phyloP scores from a whole-genome alignment of 2,113 vertebrate species.

The Stercorarius parasiticus region DNA sequence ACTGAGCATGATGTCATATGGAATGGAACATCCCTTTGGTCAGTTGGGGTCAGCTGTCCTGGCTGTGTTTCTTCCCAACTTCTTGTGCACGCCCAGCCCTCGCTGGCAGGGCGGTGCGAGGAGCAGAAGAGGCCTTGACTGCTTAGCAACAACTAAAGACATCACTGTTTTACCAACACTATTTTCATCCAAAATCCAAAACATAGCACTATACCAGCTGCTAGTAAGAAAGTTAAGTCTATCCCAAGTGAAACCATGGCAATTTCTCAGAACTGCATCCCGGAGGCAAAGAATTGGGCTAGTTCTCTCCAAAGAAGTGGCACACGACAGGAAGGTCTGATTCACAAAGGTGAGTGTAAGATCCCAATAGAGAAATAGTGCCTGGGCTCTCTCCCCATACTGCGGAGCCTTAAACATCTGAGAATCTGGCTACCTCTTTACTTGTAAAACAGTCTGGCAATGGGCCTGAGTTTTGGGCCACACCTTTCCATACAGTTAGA shows the following conservation, averaged over 20 bases:
- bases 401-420: not conserved
- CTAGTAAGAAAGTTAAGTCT: not conserved
- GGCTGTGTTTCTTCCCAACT: not conserved
- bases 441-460: not conserved
- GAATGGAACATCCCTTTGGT: not conserved
- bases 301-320: not conserved
- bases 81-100: not conserved
- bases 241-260: not conserved
- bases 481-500: not conserved
- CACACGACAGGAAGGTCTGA: not conserved
- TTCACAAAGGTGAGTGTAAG: not conserved
- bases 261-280: not conserved
- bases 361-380: not conserved
- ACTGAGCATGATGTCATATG: not conserved
- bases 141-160: not conserved
- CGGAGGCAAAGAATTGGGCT: not conserved
- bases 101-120: not conserved
- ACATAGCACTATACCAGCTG: not conserved
- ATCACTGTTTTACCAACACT: not conserved
- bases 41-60: not conserved
- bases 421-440: not conserved
- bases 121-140: not conserved
- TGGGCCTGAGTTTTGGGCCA: not conserved
- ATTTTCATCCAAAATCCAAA: not conserved
- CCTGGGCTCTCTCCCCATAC: not conserved